Conservation (phyloP, 2,113 vertebrate species). For the Nerophis ophidion region DNA sequence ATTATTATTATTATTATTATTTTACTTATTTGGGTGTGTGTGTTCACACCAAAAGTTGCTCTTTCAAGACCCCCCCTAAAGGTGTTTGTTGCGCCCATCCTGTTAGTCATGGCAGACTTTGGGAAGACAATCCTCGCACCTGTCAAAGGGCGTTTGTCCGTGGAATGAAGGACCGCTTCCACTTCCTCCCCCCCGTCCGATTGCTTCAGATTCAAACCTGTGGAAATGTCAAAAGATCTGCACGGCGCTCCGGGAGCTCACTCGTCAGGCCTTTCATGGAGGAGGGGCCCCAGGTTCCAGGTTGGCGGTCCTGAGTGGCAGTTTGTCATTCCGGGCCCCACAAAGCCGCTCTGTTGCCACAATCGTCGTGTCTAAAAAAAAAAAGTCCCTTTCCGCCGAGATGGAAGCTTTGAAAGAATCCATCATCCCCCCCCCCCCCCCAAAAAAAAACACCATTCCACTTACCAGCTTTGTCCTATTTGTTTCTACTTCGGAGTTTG, state of each 20-base stretch:
- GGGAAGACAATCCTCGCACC: conserved; percentile 40
- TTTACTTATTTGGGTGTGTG: conserved; percentile 18
- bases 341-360: conserved; percentile 12
- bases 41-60: conserved; percentile 13
- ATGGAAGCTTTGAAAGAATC: no score
- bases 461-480: no score
- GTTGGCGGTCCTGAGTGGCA: conserved; percentile 46
- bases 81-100: conserved; percentile 24
- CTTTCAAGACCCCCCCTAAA: conserved; percentile 8
- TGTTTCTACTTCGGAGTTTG: no score
- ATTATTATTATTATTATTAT: no score
- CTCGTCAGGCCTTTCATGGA: conserved; percentile 41
- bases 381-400: conserved; percentile 1
- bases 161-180: conserved; percentile 48
- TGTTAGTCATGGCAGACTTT: conserved; percentile 43
- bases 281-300: conserved; percentile 22
- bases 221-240: conserved; percentile 32
- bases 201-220: conserved; percentile 47
- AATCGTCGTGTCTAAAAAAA: conserved; percentile 6
- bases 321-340: conserved; percentile 34
- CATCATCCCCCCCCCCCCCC: no score
- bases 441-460: no score
- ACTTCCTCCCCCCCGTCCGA: conserved; percentile 35
- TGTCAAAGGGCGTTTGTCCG: conserved; percentile 53
- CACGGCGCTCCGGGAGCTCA: conserved; percentile 42